Conservation (phyloP, 2,888 invertebrate genomes). For the Theretra japonica region DNA sequence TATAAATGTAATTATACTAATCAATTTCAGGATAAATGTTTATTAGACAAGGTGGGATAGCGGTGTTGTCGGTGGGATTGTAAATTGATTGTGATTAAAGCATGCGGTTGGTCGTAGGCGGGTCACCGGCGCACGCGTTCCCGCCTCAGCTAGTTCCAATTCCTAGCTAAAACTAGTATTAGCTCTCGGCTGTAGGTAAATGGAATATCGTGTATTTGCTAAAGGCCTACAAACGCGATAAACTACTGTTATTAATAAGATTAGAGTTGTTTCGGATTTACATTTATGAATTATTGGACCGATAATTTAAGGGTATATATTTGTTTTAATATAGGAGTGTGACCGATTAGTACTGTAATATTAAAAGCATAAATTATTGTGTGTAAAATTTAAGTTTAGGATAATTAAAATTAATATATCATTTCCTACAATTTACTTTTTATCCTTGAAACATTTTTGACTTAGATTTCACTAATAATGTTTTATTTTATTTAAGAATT, state of each 20-base stretch:
- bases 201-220: constrained; percentile 8
- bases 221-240: not conserved
- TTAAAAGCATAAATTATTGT: too few species aligned
- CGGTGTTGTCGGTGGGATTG: not conserved
- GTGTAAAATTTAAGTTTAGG: too few species aligned
- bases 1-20: constrained; percentile 7
- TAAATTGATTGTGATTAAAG: constrained; percentile 12
- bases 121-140: constrained; percentile 33
- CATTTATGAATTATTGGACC: not conserved
- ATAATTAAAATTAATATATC: too few species aligned
- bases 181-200: constrained; percentile 3
- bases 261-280: constrained; percentile 4
- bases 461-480: too few species aligned
- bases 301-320: not conserved
- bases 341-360: not conserved
- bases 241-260: constrained; percentile 7
- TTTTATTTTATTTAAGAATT: too few species aligned
- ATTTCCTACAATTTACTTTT: too few species aligned
- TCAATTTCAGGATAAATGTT: constrained; percentile 12
- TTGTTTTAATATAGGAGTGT: not conserved
- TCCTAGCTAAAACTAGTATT: constrained; percentile 32
- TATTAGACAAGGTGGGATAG: not conserved
- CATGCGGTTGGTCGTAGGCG: constrained; percentile 31
- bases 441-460: too few species aligned
- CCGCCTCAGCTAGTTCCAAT: constrained; percentile 39